Base-by-base conservation (phyloP, 2,797 vertebrate species). In the Rachycentron canadum region DNA sequence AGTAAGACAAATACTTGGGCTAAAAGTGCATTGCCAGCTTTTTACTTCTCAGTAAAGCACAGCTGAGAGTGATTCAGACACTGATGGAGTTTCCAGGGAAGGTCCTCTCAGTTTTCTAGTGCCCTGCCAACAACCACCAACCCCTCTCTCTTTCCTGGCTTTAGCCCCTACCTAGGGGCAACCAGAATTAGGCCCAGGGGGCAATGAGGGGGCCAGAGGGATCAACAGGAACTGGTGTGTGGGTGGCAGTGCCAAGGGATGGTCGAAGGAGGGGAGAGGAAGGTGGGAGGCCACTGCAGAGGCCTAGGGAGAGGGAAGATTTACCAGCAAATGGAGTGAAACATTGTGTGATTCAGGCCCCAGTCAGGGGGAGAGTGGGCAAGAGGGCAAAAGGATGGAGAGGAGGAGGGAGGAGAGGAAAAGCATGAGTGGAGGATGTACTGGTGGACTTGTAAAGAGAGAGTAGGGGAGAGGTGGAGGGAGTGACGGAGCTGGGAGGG, bases 31-130 rank as follows among this genome's bases (percentile, higher is more conserved):
- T 7, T 65, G 62, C 86, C 81, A 83, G 82, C 70, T 77, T 85
- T 85, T 79, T 45, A 83, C 68, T 86, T 88, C 86, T 84, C 78
- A 69, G 76, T 69, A 49, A 87, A 78, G 82, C 59, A 40, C 91
- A 93, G 87, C 91, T 93, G 90, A 94, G 86, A 90, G 81, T 85
- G 88, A 92, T 92, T 92, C 95, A 94, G 94, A 92, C 89, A 60
- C 94, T 94, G 93, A 96, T 95, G 93, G 93, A 95, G 93, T 97
- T 97, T 97, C 96, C 96, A 97, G 95, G 77, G 85, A 91, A 95
- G 94, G 93, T 91, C 95, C 92, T 95, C 93, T 95, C 93, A 88
- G 79, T 86, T 93, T 91, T 89, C 90, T 73, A 56, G 86, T 73
- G 56, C 59, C 58, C 68, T 93, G 92, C 91, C 91, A 94, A 89